Evolutionary conservation across 1,140 invertebrate genomes (phyloP).

Genomic region (Aphis craccivora): DNA sequence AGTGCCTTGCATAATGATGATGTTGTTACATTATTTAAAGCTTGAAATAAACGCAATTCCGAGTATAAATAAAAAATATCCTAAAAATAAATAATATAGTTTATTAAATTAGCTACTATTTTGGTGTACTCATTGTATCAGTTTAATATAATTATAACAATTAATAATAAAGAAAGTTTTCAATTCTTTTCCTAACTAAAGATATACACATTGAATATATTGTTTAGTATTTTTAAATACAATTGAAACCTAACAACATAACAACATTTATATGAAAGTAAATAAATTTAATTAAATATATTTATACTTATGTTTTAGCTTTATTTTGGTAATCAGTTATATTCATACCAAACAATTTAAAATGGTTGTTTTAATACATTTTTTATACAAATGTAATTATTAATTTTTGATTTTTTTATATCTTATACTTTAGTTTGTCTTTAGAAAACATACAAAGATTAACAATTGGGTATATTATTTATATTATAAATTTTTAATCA

Average conservation of each 20-base stretch:
- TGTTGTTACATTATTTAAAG: conserved; percentile 26
- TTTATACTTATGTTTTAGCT: no score
- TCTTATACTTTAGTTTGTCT: no score
- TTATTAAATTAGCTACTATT: background rate
- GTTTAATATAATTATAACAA: background rate
- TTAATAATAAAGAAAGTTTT: no score
- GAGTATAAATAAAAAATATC: conserved; percentile 39
- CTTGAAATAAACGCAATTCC: conserved; percentile 54
- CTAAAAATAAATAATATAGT: background rate
- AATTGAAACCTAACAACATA: background rate
- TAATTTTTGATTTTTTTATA: no score
- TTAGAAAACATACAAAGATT: no score
- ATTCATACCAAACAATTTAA: no score
- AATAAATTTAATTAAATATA: background rate
- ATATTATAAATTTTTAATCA: no score
- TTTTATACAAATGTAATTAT: no score
- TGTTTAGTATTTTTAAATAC: no score
- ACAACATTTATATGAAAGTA: background rate
- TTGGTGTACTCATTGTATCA: background rate
- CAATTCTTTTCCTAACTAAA: background rate
- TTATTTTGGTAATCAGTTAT: no score
- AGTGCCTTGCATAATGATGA: conserved; percentile 26
- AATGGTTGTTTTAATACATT: no score
- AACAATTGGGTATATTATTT: no score
- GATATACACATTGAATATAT: background rate